Base-by-base conservation (phyloP, 2,888 invertebrate species). In the Spodoptera exigua region DNA sequence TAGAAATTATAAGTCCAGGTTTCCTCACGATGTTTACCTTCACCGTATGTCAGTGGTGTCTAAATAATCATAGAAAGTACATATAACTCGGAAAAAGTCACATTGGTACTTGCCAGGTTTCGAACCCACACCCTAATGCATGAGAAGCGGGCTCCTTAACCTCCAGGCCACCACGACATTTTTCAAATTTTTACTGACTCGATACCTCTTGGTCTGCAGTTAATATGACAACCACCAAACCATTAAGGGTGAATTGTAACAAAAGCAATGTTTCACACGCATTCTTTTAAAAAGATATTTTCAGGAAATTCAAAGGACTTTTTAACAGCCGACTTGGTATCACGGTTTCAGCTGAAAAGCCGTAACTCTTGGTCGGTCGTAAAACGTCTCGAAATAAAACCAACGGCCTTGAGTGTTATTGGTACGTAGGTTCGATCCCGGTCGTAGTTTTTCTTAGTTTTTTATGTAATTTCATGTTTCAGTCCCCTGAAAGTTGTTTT, bases 341-440 rank as follows among this genome's bases (percentile, higher is more conserved):
- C 66, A 57, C 60, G 56, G 44, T 43, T 37, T 61, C 49, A 61
- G 54, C 46, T 55, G 53, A 64, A 51, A 56, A 56, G 61, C 63
- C 78, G 79, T 78, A 78, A 79, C 64, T 79, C 61, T 62, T 60
- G 70, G 54, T 63, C 39, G 48, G 17, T 75, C 71, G 78, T 75
- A 78, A 77, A 78, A 63, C 54, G 60, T 58, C 78, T 61, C 43
- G 61, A 57, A 77, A 78, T 77, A 74, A 79, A 76, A 70, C 66
- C 48, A 27, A 34, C 61, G 69, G 61, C 76, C 76, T 78, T 74
- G 61, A 62, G 44, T 44, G 55, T 71, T 76, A 72, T 64, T 68
- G 63, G 74, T 62, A 60, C 68, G 45, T 57, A 68, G 76, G 70
- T 78, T 79, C 70, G 64, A 76, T 66, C 57, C 57, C 39, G 12